Evolutionary conservation across 92 coral and sea anemone species (phyloP), one percentile per base, ranked within the genome.

Genomic region (Heliopora coerulea): DNA sequence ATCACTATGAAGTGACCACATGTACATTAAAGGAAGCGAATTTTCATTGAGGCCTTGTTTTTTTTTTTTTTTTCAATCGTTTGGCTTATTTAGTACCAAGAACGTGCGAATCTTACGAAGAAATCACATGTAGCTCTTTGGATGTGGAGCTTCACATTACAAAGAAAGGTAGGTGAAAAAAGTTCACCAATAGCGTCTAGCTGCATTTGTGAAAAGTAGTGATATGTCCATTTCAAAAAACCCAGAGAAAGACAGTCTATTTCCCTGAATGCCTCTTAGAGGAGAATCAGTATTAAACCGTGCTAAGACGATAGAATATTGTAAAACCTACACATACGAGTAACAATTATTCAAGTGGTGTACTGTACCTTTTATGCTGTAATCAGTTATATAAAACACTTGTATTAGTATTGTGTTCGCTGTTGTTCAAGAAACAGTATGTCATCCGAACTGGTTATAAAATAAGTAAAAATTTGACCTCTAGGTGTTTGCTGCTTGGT

Each of bases 121-220:
- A 44, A 67, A 49, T 67, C 58, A 3, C 74, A 49, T 34, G 26
- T 67, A 20, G 74, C 74, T 17, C 58, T 67, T 27, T 67, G 74
- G 74, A 46, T 67, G 74, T 67, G 74, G 74, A 46, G 74, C 37
- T 67, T 67, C 19, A 46, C 40, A 44, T 29, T 67, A 30, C 74
- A 67, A 20, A 54, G 58, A 29, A 67, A 67, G 59, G 74, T 67
- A 39, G 28, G 27, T 31, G 0, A 35, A 14, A 21, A 28, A 15
- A 0, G 12, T 48, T 35, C 58, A 5, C 5, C 3, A 18, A 18
- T 52, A 4, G 4, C 17, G 20, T 52, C 27, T 18, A 52, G 5
- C 17, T 18, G 4, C 58, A 18, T 18, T 18, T 3, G 20, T 52
- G 27, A n/a, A n/a, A n/a, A n/a, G n/a, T n/a, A n/a, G n/a, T n/a